Evolutionary conservation across 2,888 invertebrate genomes (phyloP).

Genomic region (Uloborus plumipes): DNA sequence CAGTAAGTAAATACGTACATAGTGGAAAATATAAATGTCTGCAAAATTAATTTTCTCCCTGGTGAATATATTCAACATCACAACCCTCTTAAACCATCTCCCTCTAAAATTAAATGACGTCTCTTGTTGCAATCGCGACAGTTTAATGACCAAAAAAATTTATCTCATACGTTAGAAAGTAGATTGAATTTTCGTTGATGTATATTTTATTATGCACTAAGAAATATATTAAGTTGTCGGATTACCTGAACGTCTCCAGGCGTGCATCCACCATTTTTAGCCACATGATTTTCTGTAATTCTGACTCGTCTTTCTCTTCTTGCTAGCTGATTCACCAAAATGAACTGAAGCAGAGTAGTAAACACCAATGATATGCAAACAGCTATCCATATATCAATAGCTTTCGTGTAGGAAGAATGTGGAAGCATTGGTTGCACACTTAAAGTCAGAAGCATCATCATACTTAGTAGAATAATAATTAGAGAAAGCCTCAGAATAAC

Average conservation of each 20-base stretch:
- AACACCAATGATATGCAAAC: constrained; percentile 54
- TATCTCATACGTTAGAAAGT: too few relatives aligned
- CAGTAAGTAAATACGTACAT: too few relatives aligned
- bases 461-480: constrained; percentile 47
- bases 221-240: too few relatives aligned
- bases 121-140: too few relatives aligned
- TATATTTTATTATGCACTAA: too few relatives aligned
- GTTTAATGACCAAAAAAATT: too few relatives aligned
- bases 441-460: constrained; percentile 44
- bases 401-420: constrained; percentile 42
- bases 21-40: too few relatives aligned
- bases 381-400: constrained; percentile 59
- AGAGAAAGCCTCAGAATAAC: constrained; percentile 47
- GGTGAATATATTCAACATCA: too few relatives aligned
- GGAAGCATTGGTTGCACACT: constrained; percentile 37
- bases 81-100: too few relatives aligned
- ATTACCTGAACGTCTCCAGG: constrained; percentile 6
- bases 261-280: constrained; percentile 44
- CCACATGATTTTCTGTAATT: constrained; percentile 42
- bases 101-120: too few relatives aligned
- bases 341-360: constrained; percentile 42
- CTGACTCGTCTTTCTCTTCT: constrained; percentile 47
- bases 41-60: too few relatives aligned
- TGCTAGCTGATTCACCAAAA: constrained; percentile 51
- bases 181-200: too few relatives aligned